phyloP scores from a whole-genome alignment of 2,888 invertebrate genomes.

The Macaria liturata region DNA sequence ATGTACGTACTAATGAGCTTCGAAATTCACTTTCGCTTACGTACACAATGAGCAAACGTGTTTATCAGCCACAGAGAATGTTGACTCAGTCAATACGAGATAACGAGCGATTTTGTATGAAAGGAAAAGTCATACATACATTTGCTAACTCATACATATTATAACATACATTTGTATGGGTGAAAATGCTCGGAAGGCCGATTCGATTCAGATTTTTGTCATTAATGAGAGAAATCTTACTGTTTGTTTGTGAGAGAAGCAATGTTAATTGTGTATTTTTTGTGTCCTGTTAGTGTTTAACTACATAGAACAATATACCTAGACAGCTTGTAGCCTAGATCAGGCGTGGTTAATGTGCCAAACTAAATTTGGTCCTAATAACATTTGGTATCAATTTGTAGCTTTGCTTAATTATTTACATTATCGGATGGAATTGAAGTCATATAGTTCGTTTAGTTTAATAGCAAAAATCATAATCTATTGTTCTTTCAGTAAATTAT shows the following conservation, averaged over 20 bases:
- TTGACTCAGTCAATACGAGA: conserved; percentile 24
- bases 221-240: conserved; percentile 11
- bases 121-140: conserved; percentile 19
- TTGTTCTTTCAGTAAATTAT: too few relatives aligned
- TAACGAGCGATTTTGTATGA: conserved; percentile 21
- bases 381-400: too few relatives aligned
- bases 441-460: too few relatives aligned
- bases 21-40: conserved; percentile 29
- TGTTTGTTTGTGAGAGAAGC: conserved; percentile 5
- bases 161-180: conserved; percentile 2
- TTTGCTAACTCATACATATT: too few relatives aligned
- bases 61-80: conserved; percentile 25
- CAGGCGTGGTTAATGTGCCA: too few relatives aligned
- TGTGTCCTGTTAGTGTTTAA: background rate
- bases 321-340: too few relatives aligned
- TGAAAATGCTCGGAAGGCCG: conserved; percentile 16
- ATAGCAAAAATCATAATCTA: too few relatives aligned
- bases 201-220: conserved; percentile 7
- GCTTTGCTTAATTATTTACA: too few relatives aligned
- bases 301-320: too few relatives aligned
- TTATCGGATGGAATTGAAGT: too few relatives aligned
- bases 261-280: background rate
- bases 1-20: conserved; percentile 27
- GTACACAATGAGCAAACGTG: conserved; percentile 25
- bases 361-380: too few relatives aligned